These are phyloP conservation scores for Parnassius apollo DNA, from an alignment of 2,888 invertebrate genomes.

Conservation along the genomic window DNA sequence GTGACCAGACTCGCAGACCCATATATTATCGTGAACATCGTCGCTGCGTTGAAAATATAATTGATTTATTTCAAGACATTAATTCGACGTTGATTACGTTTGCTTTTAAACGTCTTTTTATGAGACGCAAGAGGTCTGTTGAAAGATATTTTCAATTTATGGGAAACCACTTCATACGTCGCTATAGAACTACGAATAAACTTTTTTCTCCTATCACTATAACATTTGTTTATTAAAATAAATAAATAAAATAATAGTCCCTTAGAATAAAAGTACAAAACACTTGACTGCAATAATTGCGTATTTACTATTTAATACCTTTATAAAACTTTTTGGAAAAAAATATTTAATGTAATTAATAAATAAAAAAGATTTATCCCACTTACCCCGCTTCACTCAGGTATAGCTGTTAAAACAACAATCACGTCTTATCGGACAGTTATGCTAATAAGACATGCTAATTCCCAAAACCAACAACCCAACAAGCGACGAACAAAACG, in stretches of 20 bases:
- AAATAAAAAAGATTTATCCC: constrained; percentile 2
- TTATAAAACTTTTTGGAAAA: no score
- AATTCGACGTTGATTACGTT: constrained; percentile 32
- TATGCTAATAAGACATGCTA: constrained; percentile 81
- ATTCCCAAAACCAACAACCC: constrained; percentile 81
- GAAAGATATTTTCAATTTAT: no score
- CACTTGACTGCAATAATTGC: no score
- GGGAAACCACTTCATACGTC: no score
- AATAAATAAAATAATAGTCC: no score
- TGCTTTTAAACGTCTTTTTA: constrained; percentile 6
- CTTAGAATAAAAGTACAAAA: no score
- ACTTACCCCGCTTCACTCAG: constrained; percentile 20
- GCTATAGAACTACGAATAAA: no score
- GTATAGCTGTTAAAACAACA: constrained; percentile 67
- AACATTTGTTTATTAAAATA: no score
- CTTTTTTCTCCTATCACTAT: no score
- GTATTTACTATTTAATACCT: no score
- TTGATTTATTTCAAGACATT: constrained; percentile 58
- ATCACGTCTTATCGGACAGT: constrained; percentile 72
- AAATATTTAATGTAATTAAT: neutral
- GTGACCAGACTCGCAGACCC: constrained; percentile 66
- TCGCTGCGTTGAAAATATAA: constrained; percentile 39
- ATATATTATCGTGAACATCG: constrained; percentile 60
- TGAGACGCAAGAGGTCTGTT: neutral
- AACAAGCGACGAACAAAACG: constrained; percentile 69